Base-by-base conservation (phyloP, 2,888 invertebrate species). In the Graphium colonna region DNA sequence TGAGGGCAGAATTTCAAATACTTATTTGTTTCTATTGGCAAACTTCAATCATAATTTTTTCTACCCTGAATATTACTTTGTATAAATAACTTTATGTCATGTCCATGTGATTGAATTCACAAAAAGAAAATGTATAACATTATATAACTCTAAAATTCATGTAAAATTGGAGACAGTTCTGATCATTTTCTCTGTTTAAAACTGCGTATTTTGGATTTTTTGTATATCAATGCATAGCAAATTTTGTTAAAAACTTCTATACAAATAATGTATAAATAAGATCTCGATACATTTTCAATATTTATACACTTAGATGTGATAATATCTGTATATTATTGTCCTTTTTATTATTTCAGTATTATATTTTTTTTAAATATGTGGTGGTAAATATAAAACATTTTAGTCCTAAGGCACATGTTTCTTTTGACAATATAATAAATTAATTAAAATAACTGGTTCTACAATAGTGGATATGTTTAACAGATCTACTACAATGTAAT, bases 291-390 rank as follows among this genome's bases (percentile, higher is more conserved):
- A 21, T 21, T 21, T 21, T 21, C 21, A 21, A 40, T 45, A 51
- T 42, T 47, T 44, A 28, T 36, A 48, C 13, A 36, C 26, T 44
- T 44, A 28, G 16, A 31, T 44, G 48, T 51, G 31, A 51, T 38
- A 52, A 48, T n/a, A 12, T 38, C 21, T 38, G 1, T 15, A 40
- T 40, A 48, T 40, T 53, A 53, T 53, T 53, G 53, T 53, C 53
- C 18, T 43, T 45, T 43, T 48, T 50, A 49, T 4, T 36, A 2
- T 36, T 13, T 12, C 13, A 36, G n/a, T 12, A 13, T 36, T 36
- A 36, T n/a, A 36, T n/a, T 36, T 7, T 9, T 9, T 31, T 5
- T 3, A 36, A 36, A 36, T 13, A 36, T 1, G 3, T 36, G 36
- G 36, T 36, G 13, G 31, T 36, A n/a, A 36, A 12, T 36, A 7